Percentiles rank a stretch among this genome's conserved stretches.
These are phyloP conservation scores for Nycticebus coucang DNA, from an alignment of 2,113 vertebrate species.

Conservation along the genomic window DNA sequence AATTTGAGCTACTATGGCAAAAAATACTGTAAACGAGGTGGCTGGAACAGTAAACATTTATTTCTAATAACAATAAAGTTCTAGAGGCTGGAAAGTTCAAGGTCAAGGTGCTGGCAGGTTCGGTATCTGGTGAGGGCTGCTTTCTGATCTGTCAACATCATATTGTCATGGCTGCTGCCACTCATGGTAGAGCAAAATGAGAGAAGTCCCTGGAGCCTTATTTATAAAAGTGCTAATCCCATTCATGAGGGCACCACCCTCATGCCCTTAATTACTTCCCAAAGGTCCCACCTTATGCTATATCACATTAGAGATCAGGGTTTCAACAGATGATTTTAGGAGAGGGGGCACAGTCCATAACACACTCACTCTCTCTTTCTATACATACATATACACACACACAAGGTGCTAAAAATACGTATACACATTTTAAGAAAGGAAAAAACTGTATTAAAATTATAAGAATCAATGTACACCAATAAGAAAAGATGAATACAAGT, in stretches of 20 bases:
- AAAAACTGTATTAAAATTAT: no score
- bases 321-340: background rate
- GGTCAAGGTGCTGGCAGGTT: background rate
- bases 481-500: no score
- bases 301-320: background rate
- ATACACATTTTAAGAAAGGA: no score
- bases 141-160: background rate
- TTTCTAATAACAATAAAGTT: background rate
- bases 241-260: background rate
- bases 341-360: background rate
- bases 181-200: background rate
- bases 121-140: background rate
- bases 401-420: no score
- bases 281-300: background rate
- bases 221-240: background rate
- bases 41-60: background rate
- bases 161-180: background rate
- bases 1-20: background rate
- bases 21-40: background rate
- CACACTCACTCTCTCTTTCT: background rate
- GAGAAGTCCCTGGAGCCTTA: background rate
- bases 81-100: background rate
- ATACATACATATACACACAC: no score
- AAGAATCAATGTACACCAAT: no score
- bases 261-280: background rate